These are phyloP conservation scores for Crotalus viridis DNA, from an alignment of 2,113 vertebrate genomes.

Conservation along the genomic window DNA sequence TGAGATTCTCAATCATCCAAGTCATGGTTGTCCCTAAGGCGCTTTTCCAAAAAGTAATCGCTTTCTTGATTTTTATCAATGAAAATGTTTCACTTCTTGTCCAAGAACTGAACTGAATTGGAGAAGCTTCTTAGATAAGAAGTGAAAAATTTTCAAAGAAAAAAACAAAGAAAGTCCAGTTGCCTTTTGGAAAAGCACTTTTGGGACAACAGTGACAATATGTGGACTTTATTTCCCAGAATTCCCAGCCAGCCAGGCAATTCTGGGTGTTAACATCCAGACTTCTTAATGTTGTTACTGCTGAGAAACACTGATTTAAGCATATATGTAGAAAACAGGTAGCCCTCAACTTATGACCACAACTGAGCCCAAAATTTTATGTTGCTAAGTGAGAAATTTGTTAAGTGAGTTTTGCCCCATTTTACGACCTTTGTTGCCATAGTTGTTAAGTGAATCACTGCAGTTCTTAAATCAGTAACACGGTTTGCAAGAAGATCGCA, in stretches of 20 bases:
- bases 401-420: too few species aligned
- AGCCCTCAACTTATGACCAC: too few species aligned
- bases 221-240: not conserved
- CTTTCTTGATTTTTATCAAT: not conserved
- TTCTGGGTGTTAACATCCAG: not conserved
- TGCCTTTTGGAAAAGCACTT: not conserved
- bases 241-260: not conserved
- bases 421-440: too few species aligned
- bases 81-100: not conserved
- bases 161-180: not conserved
- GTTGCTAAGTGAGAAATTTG: too few species aligned
- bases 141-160: not conserved
- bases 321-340: not conserved
- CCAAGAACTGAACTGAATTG: not conserved
- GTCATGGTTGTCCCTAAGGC: not conserved
- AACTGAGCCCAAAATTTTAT: too few species aligned
- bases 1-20: not conserved
- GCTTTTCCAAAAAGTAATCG: not conserved
- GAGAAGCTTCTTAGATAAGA: not conserved
- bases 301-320: not conserved
- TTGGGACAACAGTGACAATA: not conserved
- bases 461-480: too few species aligned
- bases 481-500: too few species aligned
- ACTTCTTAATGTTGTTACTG: not conserved
- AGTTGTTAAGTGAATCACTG: too few species aligned